These are phyloP conservation scores for Dasysyrphus tricinctus DNA, from an alignment of 2,888 invertebrate species.

Conservation along the genomic window DNA sequence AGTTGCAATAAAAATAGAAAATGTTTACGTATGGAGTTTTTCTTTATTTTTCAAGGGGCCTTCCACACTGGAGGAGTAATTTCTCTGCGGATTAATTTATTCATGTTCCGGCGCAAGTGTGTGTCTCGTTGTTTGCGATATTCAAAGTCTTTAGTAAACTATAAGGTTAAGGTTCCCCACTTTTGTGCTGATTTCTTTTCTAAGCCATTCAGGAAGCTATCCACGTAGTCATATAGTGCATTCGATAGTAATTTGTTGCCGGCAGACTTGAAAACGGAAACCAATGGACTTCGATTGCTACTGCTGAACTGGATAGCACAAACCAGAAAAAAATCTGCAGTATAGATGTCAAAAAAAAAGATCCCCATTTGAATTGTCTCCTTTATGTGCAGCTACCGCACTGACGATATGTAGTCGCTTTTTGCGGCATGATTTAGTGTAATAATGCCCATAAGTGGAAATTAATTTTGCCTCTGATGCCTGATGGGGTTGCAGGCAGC, in stretches of 20 bases:
- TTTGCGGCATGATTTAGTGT: slow-evolving; percentile 64
- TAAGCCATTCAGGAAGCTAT: slow-evolving; percentile 66
- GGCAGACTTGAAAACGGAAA: slow-evolving; percentile 60
- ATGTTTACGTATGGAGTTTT: slow-evolving; percentile 43
- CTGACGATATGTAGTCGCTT: slow-evolving; percentile 17
- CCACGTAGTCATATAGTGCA: slow-evolving; percentile 62
- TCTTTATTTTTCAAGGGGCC: neutral
- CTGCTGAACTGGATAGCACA: slow-evolving; percentile 52
- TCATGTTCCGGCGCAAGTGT: slow-evolving; percentile 14
- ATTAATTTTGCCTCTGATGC: slow-evolving; percentile 63
- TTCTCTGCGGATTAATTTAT: slow-evolving; percentile 32
- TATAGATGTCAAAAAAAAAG: slow-evolving; percentile 64
- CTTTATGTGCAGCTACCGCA: slow-evolving; percentile 53
- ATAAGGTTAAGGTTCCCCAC: slow-evolving; percentile 56
- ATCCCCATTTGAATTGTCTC: slow-evolving; percentile 64
- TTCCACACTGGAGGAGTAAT: slow-evolving; percentile 17
- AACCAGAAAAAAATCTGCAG: slow-evolving; percentile 27
- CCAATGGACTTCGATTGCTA: slow-evolving; percentile 29
- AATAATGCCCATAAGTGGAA: slow-evolving; percentile 74
- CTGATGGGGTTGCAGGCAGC: slow-evolving; percentile 34
- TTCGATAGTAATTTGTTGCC: slow-evolving; percentile 65
- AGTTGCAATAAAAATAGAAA: slow-evolving; percentile 55
- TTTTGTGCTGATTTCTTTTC: slow-evolving; percentile 31
- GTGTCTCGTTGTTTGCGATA: slow-evolving; percentile 26
- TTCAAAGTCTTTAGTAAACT: slow-evolving; percentile 34